phyloP scores from a whole-genome alignment of 2,888 invertebrate genomes.

The Scaptomyza polygonia region DNA sequence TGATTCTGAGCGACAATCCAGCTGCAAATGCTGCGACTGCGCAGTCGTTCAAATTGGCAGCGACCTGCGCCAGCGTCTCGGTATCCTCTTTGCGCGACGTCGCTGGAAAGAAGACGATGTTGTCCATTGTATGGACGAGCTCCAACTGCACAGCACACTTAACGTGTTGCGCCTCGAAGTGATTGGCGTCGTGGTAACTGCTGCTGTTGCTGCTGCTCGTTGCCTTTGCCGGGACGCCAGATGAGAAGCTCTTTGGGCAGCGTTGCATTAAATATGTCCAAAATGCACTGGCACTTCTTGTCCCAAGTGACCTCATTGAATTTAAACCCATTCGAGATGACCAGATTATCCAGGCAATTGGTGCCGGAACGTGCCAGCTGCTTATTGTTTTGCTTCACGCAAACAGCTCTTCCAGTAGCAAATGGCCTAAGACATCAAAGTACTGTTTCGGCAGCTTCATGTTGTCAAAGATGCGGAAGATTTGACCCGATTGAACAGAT shows the following conservation, averaged over 20 bases:
- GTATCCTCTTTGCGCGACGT: slow-evolving; percentile 98
- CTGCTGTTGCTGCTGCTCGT: slow-evolving; percentile 50
- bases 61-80: slow-evolving; percentile 96
- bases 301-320: slow-evolving; percentile 96
- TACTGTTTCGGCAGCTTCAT: slow-evolving; percentile 99
- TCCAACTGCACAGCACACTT: slow-evolving; percentile 99
- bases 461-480: slow-evolving; percentile 99
- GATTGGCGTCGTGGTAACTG: slow-evolving; percentile 70
- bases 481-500: slow-evolving; percentile 96
- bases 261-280: slow-evolving; percentile 96
- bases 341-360: slow-evolving; percentile 98
- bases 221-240: slow-evolving; percentile 90
- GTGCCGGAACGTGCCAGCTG: slow-evolving; percentile 95
- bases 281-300: slow-evolving; percentile 95
- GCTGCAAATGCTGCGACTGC: slow-evolving; percentile 85
- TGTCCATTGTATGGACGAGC: slow-evolving; percentile 98
- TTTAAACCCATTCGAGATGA: slow-evolving; percentile 97
- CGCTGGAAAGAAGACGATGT: slow-evolving; percentile 99
- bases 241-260: slow-evolving; percentile 91
- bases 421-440: slow-evolving; percentile 95
- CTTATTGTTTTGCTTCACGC: slow-evolving; percentile 94
- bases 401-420: slow-evolving; percentile 96
- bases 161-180: slow-evolving; percentile 92
- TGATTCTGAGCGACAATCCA: slow-evolving; percentile 94
- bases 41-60: slow-evolving; percentile 90